Evolutionary conservation across 2,113 vertebrate genomes (phyloP).

Genomic region (Thryonomys swinderianus): DNA sequence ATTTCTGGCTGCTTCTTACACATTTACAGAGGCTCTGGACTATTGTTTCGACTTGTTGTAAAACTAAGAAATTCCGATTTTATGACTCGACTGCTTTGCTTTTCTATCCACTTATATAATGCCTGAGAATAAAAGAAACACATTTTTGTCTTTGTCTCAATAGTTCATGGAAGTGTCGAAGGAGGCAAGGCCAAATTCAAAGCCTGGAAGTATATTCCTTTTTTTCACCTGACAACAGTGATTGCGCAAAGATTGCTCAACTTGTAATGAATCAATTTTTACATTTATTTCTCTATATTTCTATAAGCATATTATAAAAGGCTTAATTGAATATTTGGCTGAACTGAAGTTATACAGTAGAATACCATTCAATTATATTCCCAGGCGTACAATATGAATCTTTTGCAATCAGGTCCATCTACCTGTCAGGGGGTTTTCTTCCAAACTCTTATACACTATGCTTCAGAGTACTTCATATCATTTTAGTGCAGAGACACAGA

Average conservation of each 20-base stretch:
- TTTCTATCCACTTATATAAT: background rate
- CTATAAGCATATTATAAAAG: slow-evolving; percentile 1
- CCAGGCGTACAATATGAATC: background rate
- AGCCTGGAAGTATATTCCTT: background rate
- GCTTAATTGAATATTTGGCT: slow-evolving; percentile 2
- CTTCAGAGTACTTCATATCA: background rate
- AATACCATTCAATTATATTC: background rate
- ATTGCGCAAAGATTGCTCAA: slow-evolving; percentile 39
- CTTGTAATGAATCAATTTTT: slow-evolving; percentile 33
- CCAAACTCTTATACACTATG: background rate
- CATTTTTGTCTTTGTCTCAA: slow-evolving; percentile 21
- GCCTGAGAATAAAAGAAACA: background rate
- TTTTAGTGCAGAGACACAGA: background rate
- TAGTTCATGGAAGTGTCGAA: background rate
- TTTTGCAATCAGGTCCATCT: slow-evolving; percentile 5
- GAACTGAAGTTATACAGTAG: background rate
- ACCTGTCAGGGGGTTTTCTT: background rate
- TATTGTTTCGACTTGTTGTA: background rate
- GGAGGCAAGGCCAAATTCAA: slow-evolving; percentile 23
- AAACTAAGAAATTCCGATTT: background rate
- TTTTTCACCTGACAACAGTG: slow-evolving; percentile 22
- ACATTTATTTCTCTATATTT: slow-evolving; percentile 30
- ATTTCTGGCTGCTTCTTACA: background rate
- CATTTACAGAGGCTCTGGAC: background rate
- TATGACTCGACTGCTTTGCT: background rate